phyloP scores from a whole-genome alignment of 2,113 vertebrate genomes.

The Rhizomys pruinosus region DNA sequence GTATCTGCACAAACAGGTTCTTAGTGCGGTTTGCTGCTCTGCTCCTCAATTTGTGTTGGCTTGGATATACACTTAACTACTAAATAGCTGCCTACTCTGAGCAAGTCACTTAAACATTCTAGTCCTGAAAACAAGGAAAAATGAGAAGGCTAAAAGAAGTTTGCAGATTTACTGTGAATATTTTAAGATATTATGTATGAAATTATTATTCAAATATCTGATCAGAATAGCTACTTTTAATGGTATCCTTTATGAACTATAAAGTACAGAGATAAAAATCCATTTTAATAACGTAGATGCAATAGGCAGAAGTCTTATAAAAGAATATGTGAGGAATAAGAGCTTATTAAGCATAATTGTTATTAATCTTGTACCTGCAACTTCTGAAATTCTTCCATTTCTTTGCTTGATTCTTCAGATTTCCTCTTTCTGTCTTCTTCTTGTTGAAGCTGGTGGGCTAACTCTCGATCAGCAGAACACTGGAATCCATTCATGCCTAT shows the following conservation, averaged over 20 bases:
- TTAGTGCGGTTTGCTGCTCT: background rate
- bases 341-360: slow-evolving; percentile 30
- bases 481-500: slow-evolving; percentile 72
- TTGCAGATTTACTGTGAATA: background rate
- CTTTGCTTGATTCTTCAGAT: slow-evolving; percentile 85
- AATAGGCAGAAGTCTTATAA: background rate
- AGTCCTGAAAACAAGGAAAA: background rate
- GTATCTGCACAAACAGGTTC: slow-evolving; percentile 4
- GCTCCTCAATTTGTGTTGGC: background rate
- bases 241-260: background rate
- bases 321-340: slow-evolving; percentile 28
- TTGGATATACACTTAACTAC: background rate
- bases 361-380: slow-evolving; percentile 88
- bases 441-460: slow-evolving; percentile 91
- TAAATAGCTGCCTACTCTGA: background rate
- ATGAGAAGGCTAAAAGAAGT: background rate
- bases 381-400: slow-evolving; percentile 92
- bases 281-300: background rate
- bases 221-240: background rate
- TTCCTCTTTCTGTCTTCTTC: slow-evolving; percentile 89
- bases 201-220: background rate
- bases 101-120: slow-evolving; percentile 20
- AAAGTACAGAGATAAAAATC: background rate
- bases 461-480: slow-evolving; percentile 84
- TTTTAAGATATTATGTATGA: slow-evolving; percentile 1